phyloP scores from a whole-genome alignment of 1,140 invertebrate genomes.

The Thaumetopoea pityocampa region DNA sequence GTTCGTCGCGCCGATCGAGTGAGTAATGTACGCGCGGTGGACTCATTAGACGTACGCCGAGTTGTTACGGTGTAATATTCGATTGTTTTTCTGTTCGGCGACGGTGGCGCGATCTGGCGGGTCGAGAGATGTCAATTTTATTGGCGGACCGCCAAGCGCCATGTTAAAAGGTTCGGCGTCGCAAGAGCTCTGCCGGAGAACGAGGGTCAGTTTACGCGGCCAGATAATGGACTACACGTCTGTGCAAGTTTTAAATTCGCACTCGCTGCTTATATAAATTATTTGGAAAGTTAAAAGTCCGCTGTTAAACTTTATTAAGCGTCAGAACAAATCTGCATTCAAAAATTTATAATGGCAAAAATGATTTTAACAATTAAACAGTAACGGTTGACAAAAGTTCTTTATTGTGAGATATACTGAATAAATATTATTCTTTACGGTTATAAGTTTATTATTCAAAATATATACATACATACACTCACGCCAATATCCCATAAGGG shows the following conservation, averaged over 20 bases:
- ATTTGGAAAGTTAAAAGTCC: too few relatives aligned
- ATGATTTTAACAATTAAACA: too few relatives aligned
- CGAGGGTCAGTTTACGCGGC: slow-evolving; percentile 19
- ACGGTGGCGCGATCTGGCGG: slow-evolving; percentile 39
- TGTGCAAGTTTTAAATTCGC: slow-evolving; percentile 14
- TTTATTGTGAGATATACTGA: too few relatives aligned
- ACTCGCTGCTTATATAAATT: slow-evolving; percentile 8
- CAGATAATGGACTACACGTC: slow-evolving; percentile 15
- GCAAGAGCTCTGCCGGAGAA: slow-evolving; percentile 42
- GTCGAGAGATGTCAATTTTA: slow-evolving; percentile 28
- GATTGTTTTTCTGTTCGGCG: slow-evolving; percentile 17
- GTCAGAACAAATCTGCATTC: too few relatives aligned
- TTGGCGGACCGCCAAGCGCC: slow-evolving; percentile 55
- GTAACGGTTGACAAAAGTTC: too few relatives aligned
- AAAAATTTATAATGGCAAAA: too few relatives aligned
- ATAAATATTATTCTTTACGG: too few relatives aligned
- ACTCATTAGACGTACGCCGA: slow-evolving; percentile 27
- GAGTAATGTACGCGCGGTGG: slow-evolving; percentile 22
- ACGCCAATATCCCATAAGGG: too few relatives aligned
- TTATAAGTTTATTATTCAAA: too few relatives aligned
- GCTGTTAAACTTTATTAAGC: too few relatives aligned
- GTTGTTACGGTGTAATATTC: slow-evolving; percentile 23
- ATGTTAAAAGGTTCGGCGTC: slow-evolving; percentile 55
- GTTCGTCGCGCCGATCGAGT: slow-evolving; percentile 28
- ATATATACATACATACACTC: too few relatives aligned